These are phyloP conservation scores for Luperina testacea DNA, from an alignment of 2,888 invertebrate species.

Conservation along the genomic window DNA sequence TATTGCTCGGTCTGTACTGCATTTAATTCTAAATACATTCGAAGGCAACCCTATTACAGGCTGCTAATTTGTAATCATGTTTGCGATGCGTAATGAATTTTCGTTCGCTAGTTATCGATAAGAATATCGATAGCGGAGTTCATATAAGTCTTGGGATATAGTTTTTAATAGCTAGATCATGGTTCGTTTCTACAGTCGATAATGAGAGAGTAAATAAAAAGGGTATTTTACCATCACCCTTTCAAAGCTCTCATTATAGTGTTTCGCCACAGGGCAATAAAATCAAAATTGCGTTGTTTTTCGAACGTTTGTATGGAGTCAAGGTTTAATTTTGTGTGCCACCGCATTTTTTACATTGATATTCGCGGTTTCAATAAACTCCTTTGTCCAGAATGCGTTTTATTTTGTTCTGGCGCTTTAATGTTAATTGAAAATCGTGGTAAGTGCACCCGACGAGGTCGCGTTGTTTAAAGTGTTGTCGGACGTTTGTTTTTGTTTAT, in stretches of 20 bases:
- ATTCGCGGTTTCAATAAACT: constrained; percentile 77
- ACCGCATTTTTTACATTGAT: constrained; percentile 73
- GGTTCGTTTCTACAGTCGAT: constrained; percentile 7
- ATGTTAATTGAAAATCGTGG: constrained; percentile 81
- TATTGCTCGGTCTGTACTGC: constrained; percentile 74
- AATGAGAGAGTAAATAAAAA: constrained; percentile 34
- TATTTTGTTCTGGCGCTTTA: constrained; percentile 82
- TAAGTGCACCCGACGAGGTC: constrained; percentile 74
- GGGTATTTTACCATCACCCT: constrained; percentile 27
- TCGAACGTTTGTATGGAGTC: constrained; percentile 48
- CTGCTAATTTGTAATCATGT: constrained; percentile 76
- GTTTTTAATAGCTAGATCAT: constrained; percentile 49
- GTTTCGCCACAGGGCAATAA: constrained; percentile 59
- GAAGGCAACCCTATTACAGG: constrained; percentile 72
- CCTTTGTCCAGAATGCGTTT: constrained; percentile 77
- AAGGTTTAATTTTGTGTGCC: constrained; percentile 71
- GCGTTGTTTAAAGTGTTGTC: constrained; percentile 66
- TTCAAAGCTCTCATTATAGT: constrained; percentile 50
- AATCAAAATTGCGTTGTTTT: constrained; percentile 58
- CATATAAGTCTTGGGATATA: constrained; percentile 2
- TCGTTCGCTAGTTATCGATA: constrained; percentile 34
- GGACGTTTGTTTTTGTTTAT: constrained; percentile 35
- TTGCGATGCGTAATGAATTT: constrained; percentile 66
- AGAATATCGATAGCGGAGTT: constrained; percentile 16
- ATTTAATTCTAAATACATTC: constrained; percentile 77